phyloP scores from a whole-genome alignment of 1,140 invertebrate species.

The Carposina sasakii region DNA sequence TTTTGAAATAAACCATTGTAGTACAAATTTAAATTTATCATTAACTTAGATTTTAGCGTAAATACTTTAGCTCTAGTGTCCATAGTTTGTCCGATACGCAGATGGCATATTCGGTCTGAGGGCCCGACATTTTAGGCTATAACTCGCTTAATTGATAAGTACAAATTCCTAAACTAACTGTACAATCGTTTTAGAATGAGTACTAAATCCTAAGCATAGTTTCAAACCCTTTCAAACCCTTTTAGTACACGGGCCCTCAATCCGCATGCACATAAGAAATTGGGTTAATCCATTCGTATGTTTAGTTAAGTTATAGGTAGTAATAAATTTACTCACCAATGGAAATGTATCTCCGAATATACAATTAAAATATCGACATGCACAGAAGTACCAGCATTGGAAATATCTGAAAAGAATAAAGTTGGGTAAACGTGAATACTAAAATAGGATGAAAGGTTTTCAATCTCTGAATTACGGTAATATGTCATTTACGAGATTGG shows the following conservation, averaged over 20 bases:
- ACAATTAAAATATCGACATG: constrained; percentile 47
- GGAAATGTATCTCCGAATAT: constrained; percentile 61
- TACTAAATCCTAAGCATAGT: background rate
- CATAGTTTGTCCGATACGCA: too few species aligned
- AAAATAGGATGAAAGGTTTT: background rate
- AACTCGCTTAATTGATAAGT: too few species aligned
- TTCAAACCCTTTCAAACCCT: background rate
- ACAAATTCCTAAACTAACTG: too few species aligned
- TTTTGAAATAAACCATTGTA: too few species aligned
- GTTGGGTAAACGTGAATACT: too few species aligned
- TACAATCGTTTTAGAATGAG: background rate
- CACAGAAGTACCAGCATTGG: constrained; percentile 52
- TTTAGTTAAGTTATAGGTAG: too few species aligned
- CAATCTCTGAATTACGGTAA: background rate
- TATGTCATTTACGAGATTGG: background rate
- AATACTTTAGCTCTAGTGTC: too few species aligned
- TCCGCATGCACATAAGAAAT: background rate
- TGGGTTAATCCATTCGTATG: too few species aligned
- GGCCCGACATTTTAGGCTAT: too few species aligned
- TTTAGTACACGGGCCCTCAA: background rate
- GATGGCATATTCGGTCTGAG: too few species aligned
- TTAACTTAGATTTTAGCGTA: too few species aligned
- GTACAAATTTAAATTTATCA: too few species aligned
- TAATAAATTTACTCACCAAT: constrained; percentile 42
- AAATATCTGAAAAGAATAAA: constrained; percentile 41